These are phyloP conservation scores for Zoanthus solanderi DNA, from an alignment of 92 coral and sea anemone genomes.

Conservation along the genomic window DNA sequence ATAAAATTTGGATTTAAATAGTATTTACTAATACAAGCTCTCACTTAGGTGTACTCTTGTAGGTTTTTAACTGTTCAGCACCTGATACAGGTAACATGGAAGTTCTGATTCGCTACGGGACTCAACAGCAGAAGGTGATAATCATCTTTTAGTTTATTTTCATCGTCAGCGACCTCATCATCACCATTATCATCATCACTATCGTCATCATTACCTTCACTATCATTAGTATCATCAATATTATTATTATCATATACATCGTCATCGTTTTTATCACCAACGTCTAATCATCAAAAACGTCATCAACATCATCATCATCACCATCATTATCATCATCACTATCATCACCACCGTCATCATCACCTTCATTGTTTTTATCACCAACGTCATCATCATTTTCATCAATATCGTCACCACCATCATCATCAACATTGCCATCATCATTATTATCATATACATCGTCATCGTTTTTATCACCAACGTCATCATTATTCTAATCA, in stretches of 20 bases:
- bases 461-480: neutral
- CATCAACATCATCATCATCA: neutral
- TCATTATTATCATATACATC: neutral
- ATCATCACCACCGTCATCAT: neutral
- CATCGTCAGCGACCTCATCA: too few species aligned
- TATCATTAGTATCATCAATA: neutral
- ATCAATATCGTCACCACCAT: neutral
- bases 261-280: neutral
- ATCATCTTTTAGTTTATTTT: neutral
- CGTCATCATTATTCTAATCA: neutral
- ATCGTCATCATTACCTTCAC: neutral
- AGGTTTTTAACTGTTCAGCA: conserved; percentile 98
- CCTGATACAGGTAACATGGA: conserved; percentile 99
- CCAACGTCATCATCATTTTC: neutral
- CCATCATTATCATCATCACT: neutral
- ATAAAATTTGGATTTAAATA: neutral
- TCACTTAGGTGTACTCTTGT: neutral
- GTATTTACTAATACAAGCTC: neutral
- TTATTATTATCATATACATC: neutral
- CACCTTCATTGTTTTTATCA: neutral
- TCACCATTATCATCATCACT: neutral
- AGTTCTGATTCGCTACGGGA: conserved; percentile 92
- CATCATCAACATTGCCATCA: too few species aligned
- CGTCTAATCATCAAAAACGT: neutral
- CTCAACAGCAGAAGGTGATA: conserved; percentile 84